Percentiles rank a stretch among this genome's conserved stretches.
phyloP scores from a whole-genome alignment of 37 sponge, comb jelly and placozoan species.

The Spongia lamella region DNA sequence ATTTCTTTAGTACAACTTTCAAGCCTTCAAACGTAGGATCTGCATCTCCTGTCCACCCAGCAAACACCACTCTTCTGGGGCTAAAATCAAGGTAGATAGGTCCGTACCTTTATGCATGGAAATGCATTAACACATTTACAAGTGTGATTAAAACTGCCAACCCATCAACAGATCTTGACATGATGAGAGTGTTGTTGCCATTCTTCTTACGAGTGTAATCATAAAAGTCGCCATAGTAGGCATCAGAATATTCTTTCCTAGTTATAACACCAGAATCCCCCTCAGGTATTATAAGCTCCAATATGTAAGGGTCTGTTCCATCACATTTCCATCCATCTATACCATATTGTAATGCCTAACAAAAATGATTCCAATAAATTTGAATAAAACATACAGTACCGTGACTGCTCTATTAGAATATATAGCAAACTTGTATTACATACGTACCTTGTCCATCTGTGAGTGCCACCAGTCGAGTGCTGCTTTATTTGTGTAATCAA shows the following conservation, averaged over 20 bases:
- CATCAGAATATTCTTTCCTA: constrained; percentile 67
- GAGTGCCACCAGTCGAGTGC: constrained; percentile 84
- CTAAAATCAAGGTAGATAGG: constrained; percentile 72
- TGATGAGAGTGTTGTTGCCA: constrained; percentile 73
- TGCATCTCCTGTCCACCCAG: constrained; percentile 84
- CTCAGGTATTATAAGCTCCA: constrained; percentile 45
- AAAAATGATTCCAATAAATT: not conserved
- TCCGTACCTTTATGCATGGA: constrained; percentile 34
- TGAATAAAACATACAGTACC: not conserved
- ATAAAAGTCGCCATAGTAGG: constrained; percentile 82
- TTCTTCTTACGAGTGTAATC: constrained; percentile 57
- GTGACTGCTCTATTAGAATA: not conserved
- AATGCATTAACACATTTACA: not conserved
- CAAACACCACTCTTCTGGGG: constrained; percentile 63
- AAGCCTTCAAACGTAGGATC: constrained; percentile 84
- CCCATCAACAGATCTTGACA: constrained; percentile 88
- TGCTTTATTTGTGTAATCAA: constrained; percentile 77
- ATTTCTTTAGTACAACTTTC: constrained; percentile 65
- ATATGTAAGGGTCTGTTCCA: constrained; percentile 80
- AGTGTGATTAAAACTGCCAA: no score
- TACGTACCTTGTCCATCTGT: constrained; percentile 69
- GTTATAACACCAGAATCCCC: constrained; percentile 60
- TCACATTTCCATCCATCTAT: constrained; percentile 94
- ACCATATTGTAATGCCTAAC: constrained; percentile 49
- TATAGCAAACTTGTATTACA: not conserved